Base-by-base conservation (phyloP, 2,888 invertebrate species). In the Spisula solida region DNA sequence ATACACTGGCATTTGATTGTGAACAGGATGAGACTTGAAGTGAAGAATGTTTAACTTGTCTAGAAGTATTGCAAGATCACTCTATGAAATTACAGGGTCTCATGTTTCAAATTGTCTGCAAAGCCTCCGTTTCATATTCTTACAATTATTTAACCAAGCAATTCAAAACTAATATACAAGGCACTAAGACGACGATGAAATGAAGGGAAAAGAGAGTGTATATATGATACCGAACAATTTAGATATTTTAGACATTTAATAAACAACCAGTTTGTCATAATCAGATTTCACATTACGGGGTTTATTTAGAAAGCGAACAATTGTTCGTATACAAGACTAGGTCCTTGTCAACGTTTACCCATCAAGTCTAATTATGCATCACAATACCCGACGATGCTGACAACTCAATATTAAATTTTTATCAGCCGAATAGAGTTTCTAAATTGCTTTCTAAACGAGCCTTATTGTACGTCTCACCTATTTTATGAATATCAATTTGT, bases 401-500 rank as follows among this genome's bases (percentile, higher is more conserved):
- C 84, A 78, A 29, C 78, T 84, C 70, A 48, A 75, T 84, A 84
- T 84, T 47, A 34, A 78, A 55, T 78, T 51, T 84, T 51, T 78
- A 84, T 75, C 18, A 25, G 2, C 55, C 70, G 84, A 84, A 78
- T 84, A 48, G 84, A 48, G 47, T 18, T 34, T 31, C 48, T 31
- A 55, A 84, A 78, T 84, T 84, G 78, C 84, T 84, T 84, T 75
- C 75, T 31, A 84, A 84, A 84, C 51, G 70, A 75, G 70, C 47
- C 51, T 12, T 75, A 84, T 51, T 84, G 41, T 78, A 48, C 51
- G 47, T 25, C 75, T 25, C 78, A 84, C 29, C 14, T 75, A 75
- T 75, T 48, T 84, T 84, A 84, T 78, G 75, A 84, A 84, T 84
- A 75, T 84, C 84, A 84, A 84, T 84, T 84, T 84, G 70, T 84